phyloP scores from a whole-genome alignment of 2,888 invertebrate species.

The Drosophila siamana region DNA sequence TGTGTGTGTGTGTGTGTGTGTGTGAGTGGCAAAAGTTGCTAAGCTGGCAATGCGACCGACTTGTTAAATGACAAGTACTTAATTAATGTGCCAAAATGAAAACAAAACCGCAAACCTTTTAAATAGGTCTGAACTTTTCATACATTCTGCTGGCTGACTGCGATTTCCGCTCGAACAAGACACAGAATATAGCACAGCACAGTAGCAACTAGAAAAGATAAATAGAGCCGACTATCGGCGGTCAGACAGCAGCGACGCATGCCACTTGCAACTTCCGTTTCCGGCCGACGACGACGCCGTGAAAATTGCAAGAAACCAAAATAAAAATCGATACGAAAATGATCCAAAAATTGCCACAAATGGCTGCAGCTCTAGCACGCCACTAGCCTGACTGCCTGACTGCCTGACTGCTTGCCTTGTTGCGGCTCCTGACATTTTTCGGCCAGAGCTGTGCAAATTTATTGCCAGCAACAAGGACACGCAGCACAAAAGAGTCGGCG shows the following conservation, averaged over 20 bases:
- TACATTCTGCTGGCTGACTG: conserved; percentile 20
- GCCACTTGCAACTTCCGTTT: conserved; percentile 75
- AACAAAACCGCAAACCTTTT: conserved; percentile 31
- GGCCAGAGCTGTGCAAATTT: conserved; percentile 64
- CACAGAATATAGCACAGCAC: conserved; percentile 2
- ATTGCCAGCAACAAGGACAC: conserved; percentile 69
- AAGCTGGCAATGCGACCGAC: conserved; percentile 35
- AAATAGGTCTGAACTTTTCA: conserved; percentile 36
- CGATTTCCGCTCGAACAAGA: conserved; percentile 31
- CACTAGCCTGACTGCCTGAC: background rate
- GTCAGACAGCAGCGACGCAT: conserved; percentile 66
- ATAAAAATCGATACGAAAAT: conserved; percentile 64
- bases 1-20: background rate
- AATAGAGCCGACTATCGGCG: conserved; percentile 26
- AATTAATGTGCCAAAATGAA: conserved; percentile 64
- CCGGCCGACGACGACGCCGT: conserved; percentile 52
- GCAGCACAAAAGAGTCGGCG: conserved; percentile 12
- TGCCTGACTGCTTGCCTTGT: conserved; percentile 7
- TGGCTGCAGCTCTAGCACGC: conserved; percentile 26
- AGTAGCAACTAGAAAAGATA: conserved; percentile 16
- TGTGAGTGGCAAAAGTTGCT: conserved; percentile 17
- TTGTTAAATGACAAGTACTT: conserved; percentile 55
- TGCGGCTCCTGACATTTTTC: conserved; percentile 46
- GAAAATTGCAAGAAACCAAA: conserved; percentile 41
- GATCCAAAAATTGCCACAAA: conserved; percentile 65